Evolutionary conservation across 2,888 invertebrate species (phyloP).

Genomic region (Drosophila limbata): DNA sequence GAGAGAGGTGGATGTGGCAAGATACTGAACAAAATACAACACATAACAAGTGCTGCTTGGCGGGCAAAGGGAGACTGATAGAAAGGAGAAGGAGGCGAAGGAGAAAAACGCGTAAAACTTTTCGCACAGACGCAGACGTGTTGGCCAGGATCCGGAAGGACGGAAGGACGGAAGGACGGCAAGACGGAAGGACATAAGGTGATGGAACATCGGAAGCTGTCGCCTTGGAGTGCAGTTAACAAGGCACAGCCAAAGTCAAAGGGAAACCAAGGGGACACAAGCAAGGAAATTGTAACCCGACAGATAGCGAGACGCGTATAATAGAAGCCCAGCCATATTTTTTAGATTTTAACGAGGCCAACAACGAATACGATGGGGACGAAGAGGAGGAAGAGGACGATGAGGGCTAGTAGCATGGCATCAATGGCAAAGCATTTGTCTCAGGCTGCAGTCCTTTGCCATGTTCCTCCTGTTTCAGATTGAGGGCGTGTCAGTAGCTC

Average conservation of each 20-base stretch:
- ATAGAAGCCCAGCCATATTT: constrained; percentile 75
- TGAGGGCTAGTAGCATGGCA: constrained; percentile 27
- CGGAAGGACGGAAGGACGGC: background rate
- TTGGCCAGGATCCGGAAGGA: constrained; percentile 14
- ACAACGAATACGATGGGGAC: constrained; percentile 28
- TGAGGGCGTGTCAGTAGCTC: constrained; percentile 60
- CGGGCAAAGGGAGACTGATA: constrained; percentile 13
- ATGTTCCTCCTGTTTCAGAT: constrained; percentile 17
- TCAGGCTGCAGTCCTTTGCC: constrained; percentile 37
- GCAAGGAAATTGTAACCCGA: constrained; percentile 75
- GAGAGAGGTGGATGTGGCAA: constrained; percentile 19
- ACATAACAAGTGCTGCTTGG: constrained; percentile 21
- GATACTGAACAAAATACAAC: constrained; percentile 25
- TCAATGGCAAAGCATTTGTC: constrained; percentile 67
- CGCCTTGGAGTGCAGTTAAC: constrained; percentile 67
- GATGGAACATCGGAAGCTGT: constrained; percentile 46
- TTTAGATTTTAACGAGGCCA: constrained; percentile 72
- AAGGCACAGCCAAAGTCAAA: constrained; percentile 50
- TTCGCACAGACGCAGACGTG: constrained; percentile 34
- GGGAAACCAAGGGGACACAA: constrained; percentile 26
- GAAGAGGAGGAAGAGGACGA: constrained; percentile 15
- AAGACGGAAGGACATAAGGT: background rate
- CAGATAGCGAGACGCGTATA: constrained; percentile 65
- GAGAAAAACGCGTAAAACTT: constrained; percentile 55
- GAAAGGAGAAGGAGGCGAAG: background rate